These are phyloP conservation scores for Cygnus atratus DNA, from an alignment of 2,113 vertebrate genomes.

Conservation along the genomic window DNA sequence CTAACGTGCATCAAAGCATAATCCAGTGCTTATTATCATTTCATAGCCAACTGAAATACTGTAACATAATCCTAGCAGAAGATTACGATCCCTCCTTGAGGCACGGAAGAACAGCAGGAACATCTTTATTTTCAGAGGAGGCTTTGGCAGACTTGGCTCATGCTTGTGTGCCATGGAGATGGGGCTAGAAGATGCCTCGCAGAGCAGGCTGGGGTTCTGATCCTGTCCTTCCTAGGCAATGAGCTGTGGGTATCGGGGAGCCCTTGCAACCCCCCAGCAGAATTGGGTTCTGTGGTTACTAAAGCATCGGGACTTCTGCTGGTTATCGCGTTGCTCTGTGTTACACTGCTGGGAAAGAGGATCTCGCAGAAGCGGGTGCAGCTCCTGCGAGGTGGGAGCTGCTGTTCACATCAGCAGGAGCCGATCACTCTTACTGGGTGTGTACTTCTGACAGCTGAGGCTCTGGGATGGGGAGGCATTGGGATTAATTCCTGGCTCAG, in stretches of 20 bases:
- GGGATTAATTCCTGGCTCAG: not conserved
- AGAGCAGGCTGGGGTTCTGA: not conserved
- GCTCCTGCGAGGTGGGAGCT: accelerated
- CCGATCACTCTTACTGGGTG: not conserved
- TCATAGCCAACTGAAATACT: not conserved
- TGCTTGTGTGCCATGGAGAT: accelerated
- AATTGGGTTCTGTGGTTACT: not conserved
- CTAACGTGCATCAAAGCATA: accelerated
- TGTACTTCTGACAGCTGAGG: accelerated
- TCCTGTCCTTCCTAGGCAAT: not conserved
- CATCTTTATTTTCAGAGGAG: not conserved
- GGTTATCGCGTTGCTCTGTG: not conserved
- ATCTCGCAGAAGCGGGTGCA: not conserved
- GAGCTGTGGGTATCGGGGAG: accelerated
- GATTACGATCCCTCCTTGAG: not conserved
- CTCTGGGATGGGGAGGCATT: not conserved
- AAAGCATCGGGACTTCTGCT: not conserved
- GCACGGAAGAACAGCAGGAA: not conserved
- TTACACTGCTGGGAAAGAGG: not conserved
- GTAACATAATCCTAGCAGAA: not conserved
- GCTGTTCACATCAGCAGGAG: not conserved
- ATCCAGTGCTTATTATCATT: accelerated
- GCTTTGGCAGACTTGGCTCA: not conserved
- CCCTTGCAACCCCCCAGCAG: not conserved
- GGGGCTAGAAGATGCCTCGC: not conserved